A percentile compares a stretch with the other conserved stretches of the same genome.
Conservation (phyloP, 2,113 vertebrate species). For the Uria aalge region DNA sequence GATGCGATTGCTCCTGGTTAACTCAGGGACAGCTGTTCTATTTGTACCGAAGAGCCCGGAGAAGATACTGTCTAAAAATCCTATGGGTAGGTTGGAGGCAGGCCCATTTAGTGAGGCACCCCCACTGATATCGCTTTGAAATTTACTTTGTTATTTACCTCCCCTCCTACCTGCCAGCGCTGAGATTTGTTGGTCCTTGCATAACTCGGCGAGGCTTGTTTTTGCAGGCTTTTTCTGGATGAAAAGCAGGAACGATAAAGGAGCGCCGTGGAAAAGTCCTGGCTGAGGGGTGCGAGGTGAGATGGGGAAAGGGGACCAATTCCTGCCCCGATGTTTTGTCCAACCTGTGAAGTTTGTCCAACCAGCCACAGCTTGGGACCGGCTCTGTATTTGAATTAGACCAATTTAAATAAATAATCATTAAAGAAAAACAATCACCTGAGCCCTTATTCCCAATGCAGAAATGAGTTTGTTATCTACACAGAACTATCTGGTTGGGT, state of each 20-base stretch:
- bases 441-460: neutral
- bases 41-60: neutral
- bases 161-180: neutral
- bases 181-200: conserved; percentile 27
- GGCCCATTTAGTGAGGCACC: neutral
- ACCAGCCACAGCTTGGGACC: neutral
- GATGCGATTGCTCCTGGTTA: neutral
- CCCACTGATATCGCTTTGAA: neutral
- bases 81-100: neutral
- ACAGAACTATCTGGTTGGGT: conserved; percentile 40
- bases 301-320: neutral
- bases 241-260: neutral
- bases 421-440: conserved; percentile 11
- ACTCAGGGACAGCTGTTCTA: neutral
- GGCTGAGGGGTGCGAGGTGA: accelerated
- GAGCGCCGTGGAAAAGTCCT: neutral
- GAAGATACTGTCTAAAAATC: neutral
- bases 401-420: conserved; percentile 39
- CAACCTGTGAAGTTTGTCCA: neutral
- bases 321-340: neutral
- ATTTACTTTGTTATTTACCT: conserved; percentile 14
- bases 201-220: conserved; percentile 26
- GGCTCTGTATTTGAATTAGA: neutral
- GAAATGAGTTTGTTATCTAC: conserved; percentile 33
- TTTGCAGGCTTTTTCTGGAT: conserved; percentile 33